phyloP scores from a whole-genome alignment of 1,140 invertebrate species.

The Dufourea novaeangliae region DNA sequence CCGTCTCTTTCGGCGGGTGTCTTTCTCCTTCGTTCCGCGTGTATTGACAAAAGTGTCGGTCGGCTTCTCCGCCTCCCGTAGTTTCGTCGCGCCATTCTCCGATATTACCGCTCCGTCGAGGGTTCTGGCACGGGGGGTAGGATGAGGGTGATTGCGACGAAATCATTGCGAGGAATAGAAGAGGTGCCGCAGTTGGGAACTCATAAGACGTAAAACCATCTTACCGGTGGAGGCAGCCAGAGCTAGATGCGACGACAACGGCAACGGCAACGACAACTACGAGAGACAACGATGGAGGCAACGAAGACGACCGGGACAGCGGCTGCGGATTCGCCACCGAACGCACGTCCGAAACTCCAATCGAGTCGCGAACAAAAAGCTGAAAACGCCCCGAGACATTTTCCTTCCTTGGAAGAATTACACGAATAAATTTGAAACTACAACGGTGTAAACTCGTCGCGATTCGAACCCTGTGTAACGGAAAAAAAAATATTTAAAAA shows the following conservation, averaged over 20 bases:
- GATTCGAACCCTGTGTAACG: too few relatives aligned
- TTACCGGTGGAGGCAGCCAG: slow-evolving; percentile 53
- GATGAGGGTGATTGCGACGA: slow-evolving; percentile 78
- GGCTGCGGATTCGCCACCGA: slow-evolving; percentile 45
- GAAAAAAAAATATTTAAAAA: too few relatives aligned
- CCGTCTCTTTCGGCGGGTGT: slow-evolving; percentile 47
- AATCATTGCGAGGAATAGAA: slow-evolving; percentile 80
- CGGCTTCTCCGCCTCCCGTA: slow-evolving; percentile 68
- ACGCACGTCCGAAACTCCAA: slow-evolving; percentile 54
- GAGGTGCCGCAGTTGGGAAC: slow-evolving; percentile 79
- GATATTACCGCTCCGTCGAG: slow-evolving; percentile 78
- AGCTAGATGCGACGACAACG: not conserved
- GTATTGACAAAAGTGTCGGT: slow-evolving; percentile 82
- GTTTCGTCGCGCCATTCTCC: slow-evolving; percentile 77
- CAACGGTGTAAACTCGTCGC: not conserved
- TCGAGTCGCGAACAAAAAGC: slow-evolving; percentile 33
- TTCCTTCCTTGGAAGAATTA: slow-evolving; percentile 31
- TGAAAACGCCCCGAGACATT: slow-evolving; percentile 1
- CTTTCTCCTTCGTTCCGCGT: slow-evolving; percentile 54
- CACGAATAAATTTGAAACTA: slow-evolving; percentile 46
- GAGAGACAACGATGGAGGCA: not conserved
- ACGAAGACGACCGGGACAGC: not conserved
- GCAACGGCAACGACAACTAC: not conserved
- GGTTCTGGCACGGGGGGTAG: slow-evolving; percentile 49
- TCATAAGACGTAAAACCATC: slow-evolving; percentile 79